A percentile compares a stretch with the other conserved stretches of the same genome.
phyloP scores from a whole-genome alignment of 2,797 vertebrate species.

The Hypotaenidia philippensis region DNA sequence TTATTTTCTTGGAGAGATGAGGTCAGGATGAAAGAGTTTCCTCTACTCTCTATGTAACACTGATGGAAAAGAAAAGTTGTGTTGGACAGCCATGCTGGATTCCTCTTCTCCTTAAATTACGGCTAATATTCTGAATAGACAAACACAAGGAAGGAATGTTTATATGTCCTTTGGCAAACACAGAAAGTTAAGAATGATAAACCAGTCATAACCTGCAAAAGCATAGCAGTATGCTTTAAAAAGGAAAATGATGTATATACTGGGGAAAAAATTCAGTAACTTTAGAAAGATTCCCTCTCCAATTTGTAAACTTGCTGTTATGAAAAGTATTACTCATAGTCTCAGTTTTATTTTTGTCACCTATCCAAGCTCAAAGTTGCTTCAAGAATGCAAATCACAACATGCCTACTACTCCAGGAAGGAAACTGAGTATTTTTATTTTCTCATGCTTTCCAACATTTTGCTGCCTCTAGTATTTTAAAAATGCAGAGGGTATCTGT shows the following conservation, averaged over 20 bases:
- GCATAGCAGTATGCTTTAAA: neutral
- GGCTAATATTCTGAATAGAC: neutral
- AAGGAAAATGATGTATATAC: neutral
- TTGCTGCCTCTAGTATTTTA: neutral
- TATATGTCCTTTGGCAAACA: neutral
- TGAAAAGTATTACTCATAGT: neutral
- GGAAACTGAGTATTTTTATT: neutral
- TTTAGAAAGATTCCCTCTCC: neutral
- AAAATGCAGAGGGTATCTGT: neutral
- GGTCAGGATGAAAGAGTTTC: neutral
- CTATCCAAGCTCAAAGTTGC: neutral
- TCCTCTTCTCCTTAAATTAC: neutral
- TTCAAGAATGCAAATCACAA: neutral
- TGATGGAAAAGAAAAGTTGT: neutral
- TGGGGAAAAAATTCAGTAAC: neutral
- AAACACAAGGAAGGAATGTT: neutral
- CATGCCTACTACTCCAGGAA: neutral
- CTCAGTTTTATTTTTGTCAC: neutral
- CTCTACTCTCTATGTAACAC: neutral
- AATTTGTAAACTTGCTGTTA: neutral
- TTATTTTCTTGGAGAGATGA: neutral
- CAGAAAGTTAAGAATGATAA: neutral
- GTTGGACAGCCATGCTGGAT: neutral
- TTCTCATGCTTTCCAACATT: neutral
- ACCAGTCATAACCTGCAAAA: neutral